Evolutionary conservation across 2,797 vertebrate genomes (phyloP), one percentile per base, ranked within the genome.

Genomic region (Apogon hyalosoma): DNA sequence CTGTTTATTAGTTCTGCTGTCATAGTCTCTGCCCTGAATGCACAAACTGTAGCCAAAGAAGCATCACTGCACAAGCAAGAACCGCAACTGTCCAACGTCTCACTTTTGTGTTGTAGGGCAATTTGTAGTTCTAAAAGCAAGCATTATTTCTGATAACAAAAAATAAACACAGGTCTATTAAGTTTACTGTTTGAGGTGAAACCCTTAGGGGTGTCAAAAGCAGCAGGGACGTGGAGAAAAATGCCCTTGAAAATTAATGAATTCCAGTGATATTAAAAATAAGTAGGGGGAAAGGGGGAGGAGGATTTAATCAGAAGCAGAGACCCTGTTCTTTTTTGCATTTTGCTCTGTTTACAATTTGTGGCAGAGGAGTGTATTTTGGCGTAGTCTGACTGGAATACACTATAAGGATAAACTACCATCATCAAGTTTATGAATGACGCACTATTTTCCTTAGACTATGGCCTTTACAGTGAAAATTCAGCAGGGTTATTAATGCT

Each of bases 171-270:
- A 4, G n/a, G 11, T 4, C 13, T n/a, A 43, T 61, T 68, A 21
- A 6, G 9, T 55, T 24, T 13, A 31, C n/a, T 1, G 59, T 28
- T 9, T 11, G 0, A 12, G 40, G 28, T 55, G n/a, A 21, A 46
- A 49, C 45, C 11, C 38, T 52, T 40, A 15, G 55, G 45, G 31
- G 19, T n/a, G 47, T 49, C 16, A 68, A n/a, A 64, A 67, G 18
- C 39, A 75, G 45, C 46, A 38, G 51, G 39, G 42, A 56, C 21
- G 33, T 61, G 18, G 28, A 41, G n/a, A 28, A 31, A 63, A 62
- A 75, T 67, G 57, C 1, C 73, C 68, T 76, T 87, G 48, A 84
- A 73, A 15, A 55, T 75, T 45, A 68, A 68, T 65, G 10, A 70
- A 78, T 54, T 58, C 21, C 45, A 70, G 24, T 11, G 28, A 75